A percentile compares a stretch with the other conserved stretches of the same genome.
phyloP scores from a whole-genome alignment of 2,113 vertebrate species.

The Leucosticte australis region DNA sequence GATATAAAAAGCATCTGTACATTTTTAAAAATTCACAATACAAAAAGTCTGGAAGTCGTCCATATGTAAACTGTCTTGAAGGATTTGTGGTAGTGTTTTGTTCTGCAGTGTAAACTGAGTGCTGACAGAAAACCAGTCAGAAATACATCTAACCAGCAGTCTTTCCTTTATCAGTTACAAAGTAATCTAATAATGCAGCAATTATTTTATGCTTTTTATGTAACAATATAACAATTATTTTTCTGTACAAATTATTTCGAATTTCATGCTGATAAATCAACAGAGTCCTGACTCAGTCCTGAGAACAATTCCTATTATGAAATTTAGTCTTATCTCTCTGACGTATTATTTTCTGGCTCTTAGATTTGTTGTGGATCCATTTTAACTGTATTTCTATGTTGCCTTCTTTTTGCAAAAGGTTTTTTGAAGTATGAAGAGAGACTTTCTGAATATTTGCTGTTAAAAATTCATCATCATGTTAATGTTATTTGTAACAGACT shows the following conservation, averaged over 20 bases:
- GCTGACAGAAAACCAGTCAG: background rate
- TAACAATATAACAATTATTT: background rate
- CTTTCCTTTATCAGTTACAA: background rate
- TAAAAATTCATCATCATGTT: constrained; percentile 26
- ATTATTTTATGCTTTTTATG: background rate
- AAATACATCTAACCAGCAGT: background rate
- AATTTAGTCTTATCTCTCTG: background rate
- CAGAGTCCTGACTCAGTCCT: background rate
- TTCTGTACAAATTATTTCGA: background rate
- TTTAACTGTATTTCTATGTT: background rate
- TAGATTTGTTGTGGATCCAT: background rate
- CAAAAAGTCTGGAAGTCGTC: background rate
- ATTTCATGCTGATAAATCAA: background rate
- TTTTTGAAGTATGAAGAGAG: constrained; percentile 55
- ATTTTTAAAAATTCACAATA: background rate
- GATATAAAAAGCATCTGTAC: background rate
- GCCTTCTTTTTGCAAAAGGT: background rate
- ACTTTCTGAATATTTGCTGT: constrained; percentile 63
- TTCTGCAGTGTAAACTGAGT: background rate
- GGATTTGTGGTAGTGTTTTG: background rate
- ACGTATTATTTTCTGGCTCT: background rate
- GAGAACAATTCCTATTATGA: background rate
- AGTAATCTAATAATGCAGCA: background rate
- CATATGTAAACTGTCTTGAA: background rate
- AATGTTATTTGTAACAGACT: constrained; percentile 64